Conservation (phyloP, 1,140 invertebrate species). For the Saxidomus purpurata region DNA sequence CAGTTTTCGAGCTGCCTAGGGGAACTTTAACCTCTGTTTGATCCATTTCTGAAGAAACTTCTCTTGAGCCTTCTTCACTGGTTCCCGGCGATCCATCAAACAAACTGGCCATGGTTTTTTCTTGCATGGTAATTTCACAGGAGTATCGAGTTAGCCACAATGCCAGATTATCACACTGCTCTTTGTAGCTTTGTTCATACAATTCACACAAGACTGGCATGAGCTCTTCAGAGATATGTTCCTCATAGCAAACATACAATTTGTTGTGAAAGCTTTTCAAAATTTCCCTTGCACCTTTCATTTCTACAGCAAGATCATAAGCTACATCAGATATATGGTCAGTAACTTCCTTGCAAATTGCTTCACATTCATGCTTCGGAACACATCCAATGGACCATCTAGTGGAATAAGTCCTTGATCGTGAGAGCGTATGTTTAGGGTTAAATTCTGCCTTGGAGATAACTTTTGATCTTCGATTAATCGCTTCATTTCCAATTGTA, state of each 20-base stretch:
- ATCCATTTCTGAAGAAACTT: not conserved
- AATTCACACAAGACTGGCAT: conserved; percentile 55
- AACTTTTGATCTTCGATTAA: not conserved
- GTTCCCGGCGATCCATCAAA: not conserved
- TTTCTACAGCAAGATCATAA: conserved; percentile 37
- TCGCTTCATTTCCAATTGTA: not conserved
- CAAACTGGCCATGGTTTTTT: conserved; percentile 29
- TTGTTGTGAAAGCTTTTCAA: conserved; percentile 40
- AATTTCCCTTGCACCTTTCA: not conserved
- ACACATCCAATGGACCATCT: conserved; percentile 57
- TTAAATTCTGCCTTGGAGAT: not conserved
- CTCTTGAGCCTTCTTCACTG: conserved; percentile 24
- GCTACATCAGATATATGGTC: conserved; percentile 35
- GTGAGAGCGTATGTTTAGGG: not conserved
- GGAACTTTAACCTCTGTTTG: conserved; percentile 27
- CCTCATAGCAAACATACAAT: conserved; percentile 61
- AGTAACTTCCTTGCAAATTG: conserved; percentile 40
- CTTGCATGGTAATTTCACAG: conserved; percentile 1
- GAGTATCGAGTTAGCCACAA: conserved; percentile 42
- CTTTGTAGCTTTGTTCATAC: conserved; percentile 56
- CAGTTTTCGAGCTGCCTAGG: not conserved
- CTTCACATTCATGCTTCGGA: conserved; percentile 23
- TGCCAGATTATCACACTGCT: conserved; percentile 30
- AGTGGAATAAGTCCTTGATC: conserved; percentile 5
- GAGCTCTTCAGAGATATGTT: conserved; percentile 44